Base-by-base conservation (phyloP, 2,113 vertebrate genomes). In the Pseudopipra pipra region DNA sequence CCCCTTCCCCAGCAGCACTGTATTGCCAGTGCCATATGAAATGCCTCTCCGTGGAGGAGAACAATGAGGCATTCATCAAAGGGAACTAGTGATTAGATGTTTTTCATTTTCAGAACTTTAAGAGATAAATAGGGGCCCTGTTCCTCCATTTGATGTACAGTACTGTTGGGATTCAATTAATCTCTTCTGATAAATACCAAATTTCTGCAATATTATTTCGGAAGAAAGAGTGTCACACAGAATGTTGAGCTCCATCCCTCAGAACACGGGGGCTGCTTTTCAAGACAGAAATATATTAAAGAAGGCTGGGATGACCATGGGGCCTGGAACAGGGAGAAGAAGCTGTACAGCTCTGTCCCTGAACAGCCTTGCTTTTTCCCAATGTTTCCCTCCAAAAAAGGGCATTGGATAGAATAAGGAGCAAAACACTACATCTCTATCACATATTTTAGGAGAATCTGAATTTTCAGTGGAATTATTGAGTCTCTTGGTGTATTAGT, bases 21-120 rank as follows among this genome's bases (percentile, higher is more conserved):
- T 68, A 84, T 33, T 95, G 93, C 94, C 95, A 93, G 95, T 81
- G 88, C 95, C 83, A 72, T 95, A 93, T 94, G 95, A 96, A 97
- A 97, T 96, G 96, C 92, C 92, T 96, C 95, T 96, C 92, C 52
- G 4, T 85, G 85, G 58, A 90, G 86, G 88, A 83, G 73, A 96
- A 97, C 96, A 97, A 97, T 96, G 96, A 94, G 90, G 95, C 96
- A 96, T 97, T 97, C 96, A 97, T 97, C 95, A 96, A 97, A 97
- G 92, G 80, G 76, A 95, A 87, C 70, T 35, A 85, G 95, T 95
- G 93, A 96, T 97, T 97, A 95, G 96, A 96, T 97, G 96, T 97
- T 97, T 96, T 97, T 97, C 96, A 95, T 96, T 92, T 97, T 97
- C 95, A 94, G 96, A 96, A 96, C 93, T 96, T 96, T 96, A 94